Evolutionary conservation across 2,113 vertebrate species (phyloP).

Genomic region (Aix galericulata): DNA sequence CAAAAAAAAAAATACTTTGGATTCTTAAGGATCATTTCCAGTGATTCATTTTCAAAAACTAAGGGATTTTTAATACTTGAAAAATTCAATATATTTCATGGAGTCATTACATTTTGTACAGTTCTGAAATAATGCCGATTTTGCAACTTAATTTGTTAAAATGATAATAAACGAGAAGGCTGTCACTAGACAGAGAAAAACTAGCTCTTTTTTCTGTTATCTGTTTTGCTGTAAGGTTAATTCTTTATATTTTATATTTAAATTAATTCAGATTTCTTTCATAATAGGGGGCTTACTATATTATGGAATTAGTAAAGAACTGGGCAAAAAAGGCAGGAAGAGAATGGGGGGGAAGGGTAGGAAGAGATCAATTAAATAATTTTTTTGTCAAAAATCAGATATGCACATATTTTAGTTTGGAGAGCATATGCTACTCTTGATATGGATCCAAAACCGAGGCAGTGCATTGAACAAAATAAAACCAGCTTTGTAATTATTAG

Average conservation of each 20-base stretch:
- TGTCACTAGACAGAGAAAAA: constrained; percentile 58
- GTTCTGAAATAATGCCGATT: constrained; percentile 63
- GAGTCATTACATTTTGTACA: constrained; percentile 65
- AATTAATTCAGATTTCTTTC: constrained; percentile 73
- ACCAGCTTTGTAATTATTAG: constrained; percentile 58
- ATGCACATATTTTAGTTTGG: constrained; percentile 64
- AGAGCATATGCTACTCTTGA: constrained; percentile 55
- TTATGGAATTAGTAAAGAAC: constrained; percentile 71
- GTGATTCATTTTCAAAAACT: constrained; percentile 50
- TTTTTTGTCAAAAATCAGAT: constrained; percentile 67
- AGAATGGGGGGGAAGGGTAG: constrained; percentile 4
- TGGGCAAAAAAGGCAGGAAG: constrained; percentile 37
- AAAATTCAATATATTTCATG: constrained; percentile 57
- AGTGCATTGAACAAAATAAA: constrained; percentile 42
- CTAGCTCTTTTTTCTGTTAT: constrained; percentile 68
- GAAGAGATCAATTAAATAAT: constrained; percentile 66
- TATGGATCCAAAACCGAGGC: constrained; percentile 51
- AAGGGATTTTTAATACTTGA: constrained; percentile 63
- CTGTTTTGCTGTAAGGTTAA: constrained; percentile 75
- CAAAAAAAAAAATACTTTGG: constrained; percentile 15
- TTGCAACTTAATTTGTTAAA: constrained; percentile 65
- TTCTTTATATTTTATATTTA: constrained; percentile 78
- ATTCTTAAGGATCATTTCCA: constrained; percentile 59
- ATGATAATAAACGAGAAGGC: constrained; percentile 45
- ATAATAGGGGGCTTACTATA: constrained; percentile 66